Conservation (phyloP, 1,140 invertebrate genomes). For the Ooceraea biroi region DNA sequence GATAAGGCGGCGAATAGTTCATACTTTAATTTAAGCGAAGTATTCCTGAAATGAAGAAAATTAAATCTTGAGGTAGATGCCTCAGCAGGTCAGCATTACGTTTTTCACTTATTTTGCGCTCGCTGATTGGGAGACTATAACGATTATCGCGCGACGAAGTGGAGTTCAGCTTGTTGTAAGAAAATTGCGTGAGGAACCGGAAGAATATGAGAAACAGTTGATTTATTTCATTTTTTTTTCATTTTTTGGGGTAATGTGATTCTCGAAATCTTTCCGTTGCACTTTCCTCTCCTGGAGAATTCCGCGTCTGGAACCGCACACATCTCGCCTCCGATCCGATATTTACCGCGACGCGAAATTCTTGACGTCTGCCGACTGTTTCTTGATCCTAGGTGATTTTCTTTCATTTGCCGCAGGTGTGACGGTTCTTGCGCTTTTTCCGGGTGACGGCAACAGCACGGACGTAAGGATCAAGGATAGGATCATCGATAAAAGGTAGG, state of each 20-base stretch:
- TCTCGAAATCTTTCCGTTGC: not conserved
- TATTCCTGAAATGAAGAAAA: not conserved
- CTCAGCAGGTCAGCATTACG: too few species aligned
- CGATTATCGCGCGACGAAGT: too few species aligned
- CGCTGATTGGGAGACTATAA: too few species aligned
- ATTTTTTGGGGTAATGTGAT: not conserved
- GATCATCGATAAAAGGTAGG: conserved; percentile 54
- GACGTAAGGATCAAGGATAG: conserved; percentile 52
- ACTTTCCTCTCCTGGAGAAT: not conserved
- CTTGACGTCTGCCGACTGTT: conserved; percentile 42
- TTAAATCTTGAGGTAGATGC: not conserved
- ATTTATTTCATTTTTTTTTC: not conserved
- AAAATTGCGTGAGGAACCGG: not conserved
- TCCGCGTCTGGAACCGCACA: not conserved
- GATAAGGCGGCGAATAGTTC: not conserved
- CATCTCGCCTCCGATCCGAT: conserved; percentile 9
- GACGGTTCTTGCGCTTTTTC: conserved; percentile 53
- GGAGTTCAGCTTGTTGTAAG: too few species aligned
- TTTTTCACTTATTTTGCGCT: too few species aligned
- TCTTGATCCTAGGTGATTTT: conserved; percentile 40
- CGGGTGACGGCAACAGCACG: conserved; percentile 44
- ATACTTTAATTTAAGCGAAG: conserved; percentile 9
- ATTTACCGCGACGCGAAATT: conserved; percentile 26
- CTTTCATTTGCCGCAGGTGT: conserved; percentile 61
- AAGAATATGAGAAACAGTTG: too few species aligned